Evolutionary conservation across 2,113 vertebrate genomes (phyloP).

Genomic region (Myiozetetes cayanensis): DNA sequence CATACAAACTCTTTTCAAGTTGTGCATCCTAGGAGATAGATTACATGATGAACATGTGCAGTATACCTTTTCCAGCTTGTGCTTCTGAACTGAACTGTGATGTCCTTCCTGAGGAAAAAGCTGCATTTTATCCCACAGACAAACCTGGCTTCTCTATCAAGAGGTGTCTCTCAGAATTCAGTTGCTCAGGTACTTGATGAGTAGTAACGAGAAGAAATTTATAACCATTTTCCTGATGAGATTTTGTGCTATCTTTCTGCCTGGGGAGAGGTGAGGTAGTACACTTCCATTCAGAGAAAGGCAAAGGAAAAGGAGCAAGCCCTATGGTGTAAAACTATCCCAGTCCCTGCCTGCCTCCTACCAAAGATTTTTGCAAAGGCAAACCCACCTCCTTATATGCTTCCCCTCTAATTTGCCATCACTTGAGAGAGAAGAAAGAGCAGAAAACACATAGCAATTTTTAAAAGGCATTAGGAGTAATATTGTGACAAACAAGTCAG

Average conservation of each 20-base stretch:
- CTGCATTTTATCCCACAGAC: not conserved
- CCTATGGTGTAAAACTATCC: not conserved
- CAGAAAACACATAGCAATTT: constrained; percentile 14
- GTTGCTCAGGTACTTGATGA: not conserved
- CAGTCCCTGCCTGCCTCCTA: not conserved
- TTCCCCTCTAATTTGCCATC: not conserved
- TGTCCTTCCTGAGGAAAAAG: constrained; percentile 16
- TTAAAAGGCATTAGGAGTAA: constrained; percentile 35
- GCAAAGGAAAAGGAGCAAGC: not conserved
- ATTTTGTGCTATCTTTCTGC: not conserved
- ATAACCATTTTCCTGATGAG: not conserved
- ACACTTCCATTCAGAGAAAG: not conserved
- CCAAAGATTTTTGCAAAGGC: not conserved
- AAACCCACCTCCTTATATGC: not conserved
- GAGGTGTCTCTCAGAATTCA: not conserved
- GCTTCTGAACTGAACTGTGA: not conserved
- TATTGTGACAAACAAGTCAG: constrained; percentile 52
- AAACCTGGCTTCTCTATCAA: not conserved
- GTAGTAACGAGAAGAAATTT: not conserved
- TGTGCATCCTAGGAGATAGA: constrained; percentile 41
- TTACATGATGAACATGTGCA: constrained; percentile 12
- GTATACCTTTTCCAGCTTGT: not conserved
- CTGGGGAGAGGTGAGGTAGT: not conserved
- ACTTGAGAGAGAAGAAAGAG: not conserved
- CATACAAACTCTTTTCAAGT: constrained; percentile 45